Base-by-base conservation (phyloP, 2,113 vertebrate genomes). In the Microtus ochrogaster region DNA sequence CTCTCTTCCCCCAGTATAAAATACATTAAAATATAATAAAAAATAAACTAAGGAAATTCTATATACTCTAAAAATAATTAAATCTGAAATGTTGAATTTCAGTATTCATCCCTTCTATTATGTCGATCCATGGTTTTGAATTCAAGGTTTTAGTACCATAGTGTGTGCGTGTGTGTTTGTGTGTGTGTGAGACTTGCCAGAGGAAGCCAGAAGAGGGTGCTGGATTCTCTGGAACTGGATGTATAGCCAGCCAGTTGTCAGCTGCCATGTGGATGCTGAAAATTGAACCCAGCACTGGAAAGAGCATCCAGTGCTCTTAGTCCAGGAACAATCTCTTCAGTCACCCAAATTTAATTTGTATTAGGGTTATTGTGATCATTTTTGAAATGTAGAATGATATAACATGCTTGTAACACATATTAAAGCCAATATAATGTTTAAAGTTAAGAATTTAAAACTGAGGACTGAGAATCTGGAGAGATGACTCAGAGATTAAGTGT, bases 371-470 rank as follows among this genome's bases (percentile, higher is more conserved):
- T 90, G 87, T 90, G 68, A 21, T 76, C n/a, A 89, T 66, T 94
- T 95, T 94, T 92, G 16, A 90, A 95, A 66, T 94, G 63, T 36
- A 78, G 19, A 83, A 89, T 41, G 74, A 55, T 10, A 58, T 21
- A 63, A 24, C 22, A 70, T 94, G 19, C 49, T 14, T 39, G 39
- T 21, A 89, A 39, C 36, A 93, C 68, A 58, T 92, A 58, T 84
- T 88, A 93, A 95, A 77, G 30, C 58, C 12, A 84, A 73, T 30
- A 86, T 58, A 58, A 58, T 58, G 73, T 87, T 86, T 88, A 30
- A 87, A 82, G 41, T 77, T 41, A 47, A 77, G 58, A 58, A 58
- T 58, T 21, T 21, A 58, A 58, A 58, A 58, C 58, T 58, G 58
- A 58, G 22, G 81, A 26, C 61, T 84, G 55, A 39, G 55, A 28